These are phyloP conservation scores for Colletes collaris DNA, from an alignment of 2,888 invertebrate species.

Conservation along the genomic window DNA sequence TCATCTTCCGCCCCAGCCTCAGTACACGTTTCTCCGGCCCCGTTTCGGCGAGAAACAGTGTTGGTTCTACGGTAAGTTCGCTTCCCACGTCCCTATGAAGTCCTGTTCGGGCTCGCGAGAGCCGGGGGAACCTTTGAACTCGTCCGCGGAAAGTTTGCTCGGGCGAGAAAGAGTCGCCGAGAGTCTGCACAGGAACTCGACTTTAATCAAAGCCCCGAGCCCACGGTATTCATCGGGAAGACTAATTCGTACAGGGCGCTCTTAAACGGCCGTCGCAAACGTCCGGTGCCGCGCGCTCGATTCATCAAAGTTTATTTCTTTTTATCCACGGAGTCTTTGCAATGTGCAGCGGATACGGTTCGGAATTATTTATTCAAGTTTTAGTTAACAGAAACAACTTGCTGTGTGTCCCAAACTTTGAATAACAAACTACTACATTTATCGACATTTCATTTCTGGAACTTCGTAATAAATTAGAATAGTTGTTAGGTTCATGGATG, in stretches of 20 bases:
- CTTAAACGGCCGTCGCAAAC: too few species aligned
- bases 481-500: too few species aligned
- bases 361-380: too few species aligned
- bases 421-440: too few species aligned
- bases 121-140: neutral
- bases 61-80: conserved; percentile 91
- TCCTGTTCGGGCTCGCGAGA: neutral
- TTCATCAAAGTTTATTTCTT: too few species aligned
- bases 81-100: neutral
- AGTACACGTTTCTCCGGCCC: conserved; percentile 88
- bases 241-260: neutral
- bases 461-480: too few species aligned
- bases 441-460: too few species aligned
- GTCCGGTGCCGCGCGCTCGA: too few species aligned
- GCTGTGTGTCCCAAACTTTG: too few species aligned
- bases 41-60: conserved; percentile 91
- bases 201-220: conserved; percentile 32
- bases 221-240: neutral
- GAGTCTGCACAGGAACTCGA: conserved; percentile 9
- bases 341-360: too few species aligned
- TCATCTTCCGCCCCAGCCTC: conserved; percentile 85
- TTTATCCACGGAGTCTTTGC: too few species aligned
- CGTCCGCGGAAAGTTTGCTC: conserved; percentile 8
- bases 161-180: neutral
- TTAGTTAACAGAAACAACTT: too few species aligned